Conservation (phyloP, 1,140 invertebrate species). For the Eurosta solidaginis region DNA sequence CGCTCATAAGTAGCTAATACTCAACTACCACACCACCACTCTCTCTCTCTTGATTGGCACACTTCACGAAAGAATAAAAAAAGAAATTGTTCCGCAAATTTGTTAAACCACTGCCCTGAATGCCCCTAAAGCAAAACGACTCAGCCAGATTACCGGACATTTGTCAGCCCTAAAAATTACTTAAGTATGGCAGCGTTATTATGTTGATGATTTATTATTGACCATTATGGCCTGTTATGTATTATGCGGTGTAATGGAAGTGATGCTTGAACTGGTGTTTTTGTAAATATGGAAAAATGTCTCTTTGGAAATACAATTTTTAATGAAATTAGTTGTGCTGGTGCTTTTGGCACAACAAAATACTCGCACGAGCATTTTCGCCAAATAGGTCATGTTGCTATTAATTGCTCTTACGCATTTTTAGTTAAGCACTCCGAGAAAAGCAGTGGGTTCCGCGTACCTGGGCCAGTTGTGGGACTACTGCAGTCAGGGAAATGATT, state of each 20-base stretch:
- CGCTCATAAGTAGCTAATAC: no score
- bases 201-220: neutral
- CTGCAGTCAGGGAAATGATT: no score
- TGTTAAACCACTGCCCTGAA: neutral
- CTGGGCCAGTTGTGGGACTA: no score
- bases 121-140: neutral
- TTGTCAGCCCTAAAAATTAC: neutral
- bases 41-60: no score
- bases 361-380: no score
- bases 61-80: no score
- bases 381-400: neutral
- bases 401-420: neutral
- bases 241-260: neutral
- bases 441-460: neutral
- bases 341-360: neutral
- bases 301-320: neutral
- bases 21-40: no score
- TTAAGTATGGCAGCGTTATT: neutral
- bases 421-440: neutral
- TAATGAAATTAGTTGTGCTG: neutral
- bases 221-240: neutral
- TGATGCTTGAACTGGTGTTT: neutral
- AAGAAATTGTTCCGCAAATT: no score
- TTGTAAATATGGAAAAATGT: neutral
- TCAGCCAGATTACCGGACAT: neutral